Percentiles rank a stretch among this genome's conserved stretches.
Evolutionary conservation across 1,140 invertebrate species (phyloP).

Genomic region (Drosophila pandora): DNA sequence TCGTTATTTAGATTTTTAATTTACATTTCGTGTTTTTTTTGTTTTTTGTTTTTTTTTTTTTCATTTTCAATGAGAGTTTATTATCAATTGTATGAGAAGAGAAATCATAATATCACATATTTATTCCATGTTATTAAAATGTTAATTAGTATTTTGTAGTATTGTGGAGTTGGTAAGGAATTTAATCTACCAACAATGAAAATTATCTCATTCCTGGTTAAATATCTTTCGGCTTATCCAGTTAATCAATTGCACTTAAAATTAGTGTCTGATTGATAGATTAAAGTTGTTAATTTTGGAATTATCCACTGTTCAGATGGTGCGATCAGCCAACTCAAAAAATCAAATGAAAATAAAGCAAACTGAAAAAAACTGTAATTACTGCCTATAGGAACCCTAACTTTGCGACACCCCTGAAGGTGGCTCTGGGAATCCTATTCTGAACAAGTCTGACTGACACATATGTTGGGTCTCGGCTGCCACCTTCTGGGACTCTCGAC

Average conservation of each 20-base stretch:
- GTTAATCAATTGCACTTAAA: not conserved
- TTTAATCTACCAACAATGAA: not conserved
- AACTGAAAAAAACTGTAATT: not conserved
- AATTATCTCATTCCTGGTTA: not conserved
- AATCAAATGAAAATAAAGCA: not conserved
- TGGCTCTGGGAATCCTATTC: not conserved
- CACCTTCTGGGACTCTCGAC: not conserved
- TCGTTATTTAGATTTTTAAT: slow-evolving; percentile 47
- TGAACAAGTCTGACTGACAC: slow-evolving; percentile 6
- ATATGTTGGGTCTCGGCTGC: not conserved
- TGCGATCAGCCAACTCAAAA: not conserved
- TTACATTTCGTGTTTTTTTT: slow-evolving; percentile 31
- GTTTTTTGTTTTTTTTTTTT: slow-evolving; percentile 33
- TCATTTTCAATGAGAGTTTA: slow-evolving; percentile 52
- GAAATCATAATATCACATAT: slow-evolving; percentile 75
- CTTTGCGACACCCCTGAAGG: not conserved
- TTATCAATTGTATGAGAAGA: slow-evolving; percentile 73
- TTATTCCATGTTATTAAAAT: slow-evolving; percentile 53
- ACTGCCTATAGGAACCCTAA: slow-evolving; percentile 6
- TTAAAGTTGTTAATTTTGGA: not conserved
- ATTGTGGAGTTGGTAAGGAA: slow-evolving; percentile 1
- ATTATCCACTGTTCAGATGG: not conserved
- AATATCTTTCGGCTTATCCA: not conserved
- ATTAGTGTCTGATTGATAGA: not conserved
- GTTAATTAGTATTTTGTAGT: slow-evolving; percentile 36